Evolutionary conservation across 2,113 vertebrate species (phyloP).

Genomic region (Melanostigma gelatinosum): DNA sequence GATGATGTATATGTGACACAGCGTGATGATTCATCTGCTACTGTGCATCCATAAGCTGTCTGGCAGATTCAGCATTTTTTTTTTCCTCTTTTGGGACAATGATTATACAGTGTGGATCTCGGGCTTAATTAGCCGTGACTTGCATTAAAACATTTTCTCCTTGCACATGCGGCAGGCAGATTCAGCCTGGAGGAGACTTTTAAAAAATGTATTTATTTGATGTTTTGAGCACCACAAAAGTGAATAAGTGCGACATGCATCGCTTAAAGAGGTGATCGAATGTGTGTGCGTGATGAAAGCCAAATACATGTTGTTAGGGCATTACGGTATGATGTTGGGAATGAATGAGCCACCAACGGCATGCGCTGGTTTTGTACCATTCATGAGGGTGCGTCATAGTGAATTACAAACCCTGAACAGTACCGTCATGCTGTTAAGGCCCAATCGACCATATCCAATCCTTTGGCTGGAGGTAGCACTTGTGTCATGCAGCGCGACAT

Average conservation of each 20-base stretch:
- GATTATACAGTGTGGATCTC: slow-evolving; percentile 67
- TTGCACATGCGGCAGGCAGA: slow-evolving; percentile 24
- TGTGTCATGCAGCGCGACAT: slow-evolving; percentile 53
- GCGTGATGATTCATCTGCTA: slow-evolving; percentile 72
- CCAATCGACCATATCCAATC: slow-evolving; percentile 66
- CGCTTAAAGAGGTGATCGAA: slow-evolving; percentile 49
- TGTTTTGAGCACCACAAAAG: slow-evolving; percentile 53
- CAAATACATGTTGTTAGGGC: slow-evolving; percentile 27
- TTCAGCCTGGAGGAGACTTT: slow-evolving; percentile 29
- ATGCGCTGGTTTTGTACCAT: slow-evolving; percentile 41
- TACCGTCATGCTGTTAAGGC: slow-evolving; percentile 62
- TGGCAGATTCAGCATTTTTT: slow-evolving; percentile 55
- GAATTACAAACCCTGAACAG: slow-evolving; percentile 61
- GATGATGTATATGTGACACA: slow-evolving; percentile 68
- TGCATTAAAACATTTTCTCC: slow-evolving; percentile 49
- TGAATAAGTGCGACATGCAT: slow-evolving; percentile 31
- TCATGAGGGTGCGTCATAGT: slow-evolving; percentile 58
- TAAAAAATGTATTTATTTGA: slow-evolving; percentile 44
- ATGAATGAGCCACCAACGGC: slow-evolving; percentile 34
- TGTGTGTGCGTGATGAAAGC: slow-evolving; percentile 47
- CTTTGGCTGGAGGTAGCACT: slow-evolving; percentile 60
- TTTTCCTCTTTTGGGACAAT: slow-evolving; percentile 51
- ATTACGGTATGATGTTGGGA: slow-evolving; percentile 37
- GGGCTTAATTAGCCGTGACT: slow-evolving; percentile 72
- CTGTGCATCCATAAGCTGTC: slow-evolving; percentile 72